Percentiles rank a stretch among this genome's conserved stretches.
phyloP scores from a whole-genome alignment of 2,888 invertebrate genomes.

The Linnaemya tessellans region DNA sequence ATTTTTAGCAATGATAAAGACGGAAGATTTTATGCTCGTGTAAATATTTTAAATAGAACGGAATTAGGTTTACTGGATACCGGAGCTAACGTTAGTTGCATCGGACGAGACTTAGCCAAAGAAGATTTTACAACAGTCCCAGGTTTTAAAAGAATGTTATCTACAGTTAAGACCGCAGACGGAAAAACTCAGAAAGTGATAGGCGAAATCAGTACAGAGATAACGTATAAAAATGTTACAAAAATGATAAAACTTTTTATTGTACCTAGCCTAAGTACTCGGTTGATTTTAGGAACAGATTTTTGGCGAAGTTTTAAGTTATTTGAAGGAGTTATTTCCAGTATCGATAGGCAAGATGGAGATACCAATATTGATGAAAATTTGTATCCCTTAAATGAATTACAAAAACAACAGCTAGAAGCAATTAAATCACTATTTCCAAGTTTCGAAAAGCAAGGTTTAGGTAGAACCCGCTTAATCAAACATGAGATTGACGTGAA shows the following conservation, averaged over 20 bases:
- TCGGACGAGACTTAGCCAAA: not conserved
- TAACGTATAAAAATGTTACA: not conserved
- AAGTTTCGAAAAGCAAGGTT: not conserved
- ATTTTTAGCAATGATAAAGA: constrained; percentile 5
- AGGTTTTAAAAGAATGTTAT: not conserved
- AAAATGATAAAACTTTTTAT: no score
- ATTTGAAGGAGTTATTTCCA: not conserved
- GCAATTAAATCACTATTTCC: not conserved
- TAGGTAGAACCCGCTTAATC: not conserved
- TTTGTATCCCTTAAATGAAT: no score
- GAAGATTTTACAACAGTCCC: not conserved
- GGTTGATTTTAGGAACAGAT: not conserved
- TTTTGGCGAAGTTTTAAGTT: not conserved
- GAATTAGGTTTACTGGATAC: not conserved
- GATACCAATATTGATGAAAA: not conserved
- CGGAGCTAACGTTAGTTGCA: not conserved
- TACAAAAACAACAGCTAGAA: no score
- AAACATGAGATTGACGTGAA: not conserved
- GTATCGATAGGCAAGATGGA: not conserved
- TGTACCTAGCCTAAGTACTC: no score
- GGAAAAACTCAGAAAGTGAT: not conserved
- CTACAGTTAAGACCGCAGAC: not conserved
- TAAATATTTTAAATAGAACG: not conserved
- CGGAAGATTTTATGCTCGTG: not conserved
- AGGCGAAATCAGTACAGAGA: not conserved